phyloP scores from a whole-genome alignment of 2,113 vertebrate species.

The Marmota monax region DNA sequence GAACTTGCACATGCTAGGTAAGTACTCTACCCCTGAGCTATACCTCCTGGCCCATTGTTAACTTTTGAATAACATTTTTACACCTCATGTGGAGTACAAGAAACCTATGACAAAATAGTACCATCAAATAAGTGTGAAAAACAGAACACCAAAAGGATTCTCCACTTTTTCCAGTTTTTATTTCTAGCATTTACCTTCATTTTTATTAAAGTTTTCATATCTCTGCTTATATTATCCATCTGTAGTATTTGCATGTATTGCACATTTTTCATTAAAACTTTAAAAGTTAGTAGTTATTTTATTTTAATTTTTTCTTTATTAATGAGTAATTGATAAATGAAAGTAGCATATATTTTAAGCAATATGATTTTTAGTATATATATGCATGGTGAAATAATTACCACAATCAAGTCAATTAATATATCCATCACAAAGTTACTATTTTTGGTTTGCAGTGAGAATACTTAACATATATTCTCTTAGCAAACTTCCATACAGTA shows the following conservation, averaged over 20 bases:
- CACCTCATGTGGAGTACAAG: not conserved
- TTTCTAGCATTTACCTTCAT: not conserved
- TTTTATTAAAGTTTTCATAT: not conserved
- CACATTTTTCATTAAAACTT: not conserved
- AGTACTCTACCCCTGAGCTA: not conserved
- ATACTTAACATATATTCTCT: not conserved
- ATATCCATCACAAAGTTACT: not conserved
- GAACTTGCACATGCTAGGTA: not conserved
- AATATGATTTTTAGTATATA: not conserved
- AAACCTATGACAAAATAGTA: not conserved
- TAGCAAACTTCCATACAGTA: not conserved
- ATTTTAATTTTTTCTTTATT: not conserved
- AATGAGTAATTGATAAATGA: not conserved
- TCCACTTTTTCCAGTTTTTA: not conserved
- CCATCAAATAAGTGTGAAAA: not conserved
- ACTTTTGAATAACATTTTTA: not conserved
- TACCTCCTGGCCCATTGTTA: not conserved
- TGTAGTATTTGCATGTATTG: not conserved
- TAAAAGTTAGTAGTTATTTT: not conserved
- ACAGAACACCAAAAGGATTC: not conserved
- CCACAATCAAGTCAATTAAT: not conserved
- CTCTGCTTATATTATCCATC: not conserved
- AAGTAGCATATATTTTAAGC: not conserved
- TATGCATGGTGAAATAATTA: not conserved
- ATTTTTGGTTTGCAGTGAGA: not conserved